A percentile compares a stretch with the other conserved stretches of the same genome.
Conservation (phyloP, 2,113 vertebrate genomes). For the Indicator maculatus region DNA sequence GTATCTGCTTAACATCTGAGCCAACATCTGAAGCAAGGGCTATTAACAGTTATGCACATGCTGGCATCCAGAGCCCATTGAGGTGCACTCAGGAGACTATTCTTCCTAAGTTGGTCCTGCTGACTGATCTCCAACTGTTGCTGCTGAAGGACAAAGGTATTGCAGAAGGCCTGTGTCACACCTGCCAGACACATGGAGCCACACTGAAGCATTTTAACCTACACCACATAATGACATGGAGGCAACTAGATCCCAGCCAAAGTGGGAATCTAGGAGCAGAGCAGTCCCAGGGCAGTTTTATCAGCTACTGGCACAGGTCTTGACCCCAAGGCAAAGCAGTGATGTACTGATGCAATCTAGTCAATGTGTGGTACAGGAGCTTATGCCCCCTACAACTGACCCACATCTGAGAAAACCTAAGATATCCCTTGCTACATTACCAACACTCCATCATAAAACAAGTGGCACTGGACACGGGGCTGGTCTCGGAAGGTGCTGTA, state of each 20-base stretch:
- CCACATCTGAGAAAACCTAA: not conserved
- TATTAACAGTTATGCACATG: fast-evolving
- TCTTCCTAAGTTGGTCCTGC: not conserved
- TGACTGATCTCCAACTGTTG: not conserved
- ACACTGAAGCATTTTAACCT: not conserved
- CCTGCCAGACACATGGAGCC: not conserved
- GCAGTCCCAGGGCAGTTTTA: not conserved
- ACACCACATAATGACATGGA: fast-evolving
- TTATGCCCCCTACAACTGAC: not conserved
- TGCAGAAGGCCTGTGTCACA: not conserved
- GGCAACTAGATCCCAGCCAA: not conserved
- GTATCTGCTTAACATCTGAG: not conserved
- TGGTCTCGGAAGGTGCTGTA: not conserved
- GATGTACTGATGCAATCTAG: not conserved
- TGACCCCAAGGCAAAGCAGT: not conserved
- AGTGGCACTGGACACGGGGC: not conserved
- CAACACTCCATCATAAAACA: not conserved
- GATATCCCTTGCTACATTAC: not conserved
- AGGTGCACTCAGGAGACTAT: not conserved
- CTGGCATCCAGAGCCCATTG: not conserved
- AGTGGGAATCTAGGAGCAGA: not conserved
- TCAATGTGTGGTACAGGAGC: not conserved
- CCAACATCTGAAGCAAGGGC: not conserved
- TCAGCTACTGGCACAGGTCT: not conserved
- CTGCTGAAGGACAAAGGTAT: not conserved